A percentile compares a stretch with the other conserved stretches of the same genome.
Evolutionary conservation across 2,113 vertebrate genomes (phyloP).

Genomic region (Osmerus eperlanus): DNA sequence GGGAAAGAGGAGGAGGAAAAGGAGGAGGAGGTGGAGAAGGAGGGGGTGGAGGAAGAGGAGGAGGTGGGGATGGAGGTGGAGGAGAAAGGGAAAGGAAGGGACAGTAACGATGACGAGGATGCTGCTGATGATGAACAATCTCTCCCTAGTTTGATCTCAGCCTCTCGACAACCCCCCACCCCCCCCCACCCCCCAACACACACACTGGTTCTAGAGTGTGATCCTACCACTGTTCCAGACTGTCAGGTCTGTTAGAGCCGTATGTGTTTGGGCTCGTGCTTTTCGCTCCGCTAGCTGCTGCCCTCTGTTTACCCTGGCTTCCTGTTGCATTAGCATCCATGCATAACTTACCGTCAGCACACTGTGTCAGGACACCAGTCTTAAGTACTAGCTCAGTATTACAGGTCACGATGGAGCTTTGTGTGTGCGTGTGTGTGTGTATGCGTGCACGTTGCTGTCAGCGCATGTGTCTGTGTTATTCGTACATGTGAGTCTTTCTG

Average conservation of each 20-base stretch:
- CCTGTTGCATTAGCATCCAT: conserved; percentile 39
- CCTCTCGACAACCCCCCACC: too few relatives aligned
- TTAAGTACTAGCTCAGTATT: conserved; percentile 16
- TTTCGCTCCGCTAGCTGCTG: neutral
- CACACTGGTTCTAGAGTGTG: too few relatives aligned
- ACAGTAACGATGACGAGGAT: too few relatives aligned
- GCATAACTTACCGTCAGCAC: conserved; percentile 22
- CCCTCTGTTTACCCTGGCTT: conserved; percentile 11
- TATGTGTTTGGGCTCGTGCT: conserved; percentile 17
- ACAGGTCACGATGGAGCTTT: conserved; percentile 24
- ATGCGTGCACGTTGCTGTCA: neutral
- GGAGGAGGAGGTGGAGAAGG: too few relatives aligned
- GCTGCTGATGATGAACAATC: too few relatives aligned
- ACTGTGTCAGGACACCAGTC: conserved; percentile 27
- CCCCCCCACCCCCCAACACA: too few relatives aligned
- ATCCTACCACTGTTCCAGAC: neutral
- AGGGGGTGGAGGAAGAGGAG: too few relatives aligned
- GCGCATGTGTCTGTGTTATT: conserved; percentile 17
- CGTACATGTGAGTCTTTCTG: too few relatives aligned
- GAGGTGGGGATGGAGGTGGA: too few relatives aligned
- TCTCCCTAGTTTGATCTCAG: too few relatives aligned
- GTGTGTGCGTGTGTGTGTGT: conserved; percentile 12
- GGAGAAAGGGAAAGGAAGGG: too few relatives aligned
- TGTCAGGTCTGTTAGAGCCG: neutral
- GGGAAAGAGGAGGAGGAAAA: too few relatives aligned